These are phyloP conservation scores for Grapholita molesta DNA, from an alignment of 1,140 invertebrate species.

Conservation along the genomic window DNA sequence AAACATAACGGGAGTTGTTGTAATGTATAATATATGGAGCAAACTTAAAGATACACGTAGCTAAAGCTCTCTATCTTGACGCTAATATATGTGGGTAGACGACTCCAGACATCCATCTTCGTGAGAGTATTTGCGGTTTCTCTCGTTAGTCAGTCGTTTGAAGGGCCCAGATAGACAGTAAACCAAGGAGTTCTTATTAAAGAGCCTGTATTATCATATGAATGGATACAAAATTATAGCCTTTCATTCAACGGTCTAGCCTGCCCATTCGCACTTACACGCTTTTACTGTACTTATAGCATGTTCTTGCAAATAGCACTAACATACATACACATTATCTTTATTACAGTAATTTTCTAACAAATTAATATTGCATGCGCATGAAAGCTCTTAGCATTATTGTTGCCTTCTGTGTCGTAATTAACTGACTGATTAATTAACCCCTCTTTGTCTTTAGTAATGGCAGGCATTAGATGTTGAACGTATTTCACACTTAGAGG, in stretches of 20 bases:
- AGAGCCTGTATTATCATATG: neutral
- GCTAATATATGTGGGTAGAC: neutral
- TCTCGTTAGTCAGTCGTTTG: neutral
- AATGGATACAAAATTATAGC: conserved; percentile 1
- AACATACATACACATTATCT: neutral
- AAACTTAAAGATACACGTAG: neutral
- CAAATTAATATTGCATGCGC: neutral
- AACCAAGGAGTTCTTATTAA: neutral
- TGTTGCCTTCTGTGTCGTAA: neutral
- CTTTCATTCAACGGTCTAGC: neutral
- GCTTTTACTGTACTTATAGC: conserved; percentile 3
- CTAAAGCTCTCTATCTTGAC: conserved; percentile 6
- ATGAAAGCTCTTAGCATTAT: conserved; percentile 9
- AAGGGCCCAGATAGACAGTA: neutral
- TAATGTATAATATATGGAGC: neutral
- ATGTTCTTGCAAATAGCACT: neutral
- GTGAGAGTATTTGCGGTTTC: conserved; percentile 3
- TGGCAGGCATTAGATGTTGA: neutral
- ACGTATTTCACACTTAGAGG: neutral
- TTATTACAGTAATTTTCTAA: neutral
- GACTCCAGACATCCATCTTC: neutral
- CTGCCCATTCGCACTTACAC: neutral
- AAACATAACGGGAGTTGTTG: neutral
- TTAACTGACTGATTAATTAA: conserved; percentile 9
- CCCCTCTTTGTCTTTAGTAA: conserved; percentile 7